A percentile compares a stretch with the other conserved stretches of the same genome.
phyloP scores from a whole-genome alignment of 1,140 invertebrate genomes.

The Araneus ventricosus region DNA sequence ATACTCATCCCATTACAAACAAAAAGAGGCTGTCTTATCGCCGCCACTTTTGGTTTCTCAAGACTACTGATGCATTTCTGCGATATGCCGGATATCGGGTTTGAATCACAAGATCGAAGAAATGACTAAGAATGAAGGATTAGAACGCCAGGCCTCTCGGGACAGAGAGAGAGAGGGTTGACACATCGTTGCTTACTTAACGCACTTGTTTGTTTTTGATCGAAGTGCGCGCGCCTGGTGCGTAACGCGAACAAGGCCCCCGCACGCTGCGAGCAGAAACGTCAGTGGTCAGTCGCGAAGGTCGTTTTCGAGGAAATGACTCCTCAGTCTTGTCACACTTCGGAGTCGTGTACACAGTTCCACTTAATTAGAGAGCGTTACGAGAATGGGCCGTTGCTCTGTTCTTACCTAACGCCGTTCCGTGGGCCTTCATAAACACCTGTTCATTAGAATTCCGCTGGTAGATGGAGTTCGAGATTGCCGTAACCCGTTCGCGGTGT shows the following conservation, averaged over 20 bases:
- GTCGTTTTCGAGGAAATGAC: conserved; percentile 3
- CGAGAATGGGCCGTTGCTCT: not conserved
- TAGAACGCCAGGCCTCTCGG: not conserved
- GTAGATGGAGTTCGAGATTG: too few species aligned
- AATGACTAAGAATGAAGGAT: not conserved
- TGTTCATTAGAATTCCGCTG: too few species aligned
- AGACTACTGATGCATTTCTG: not conserved
- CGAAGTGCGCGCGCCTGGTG: not conserved
- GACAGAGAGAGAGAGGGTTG: not conserved
- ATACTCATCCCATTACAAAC: not conserved
- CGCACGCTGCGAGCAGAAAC: not conserved
- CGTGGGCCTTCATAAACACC: not conserved
- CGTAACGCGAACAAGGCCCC: conserved; percentile 8
- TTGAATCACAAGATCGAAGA: not conserved
- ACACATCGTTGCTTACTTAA: not conserved
- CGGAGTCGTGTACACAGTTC: not conserved
- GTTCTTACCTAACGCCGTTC: not conserved
- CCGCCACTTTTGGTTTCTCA: not conserved
- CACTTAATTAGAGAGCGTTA: not conserved
- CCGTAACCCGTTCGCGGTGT: not conserved
- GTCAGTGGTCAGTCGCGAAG: not conserved
- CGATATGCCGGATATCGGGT: not conserved
- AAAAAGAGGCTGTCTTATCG: not conserved
- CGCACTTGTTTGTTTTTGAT: not conserved
- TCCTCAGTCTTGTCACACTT: not conserved